Evolutionary conservation across 2,797 vertebrate genomes (phyloP).

Genomic region (Pteropus rufus): DNA sequence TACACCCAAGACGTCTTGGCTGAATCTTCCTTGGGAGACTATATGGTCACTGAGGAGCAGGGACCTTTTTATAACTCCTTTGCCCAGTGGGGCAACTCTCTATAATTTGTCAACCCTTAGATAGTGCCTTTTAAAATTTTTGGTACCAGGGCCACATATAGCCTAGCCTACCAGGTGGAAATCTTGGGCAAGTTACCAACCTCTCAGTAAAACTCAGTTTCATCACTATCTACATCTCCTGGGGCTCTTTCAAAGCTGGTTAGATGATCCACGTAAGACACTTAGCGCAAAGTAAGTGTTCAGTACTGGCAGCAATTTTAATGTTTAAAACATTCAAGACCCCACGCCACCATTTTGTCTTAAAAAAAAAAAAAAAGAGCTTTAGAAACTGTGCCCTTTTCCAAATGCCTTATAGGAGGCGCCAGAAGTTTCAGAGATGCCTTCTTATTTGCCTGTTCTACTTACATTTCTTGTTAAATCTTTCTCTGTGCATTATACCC

Average conservation of each 20-base stretch:
- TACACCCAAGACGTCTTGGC: background rate
- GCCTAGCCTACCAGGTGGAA: background rate
- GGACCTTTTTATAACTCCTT: background rate
- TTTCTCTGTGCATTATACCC: conserved; percentile 67
- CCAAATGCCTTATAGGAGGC: background rate
- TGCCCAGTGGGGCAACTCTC: background rate
- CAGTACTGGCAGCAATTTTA: background rate
- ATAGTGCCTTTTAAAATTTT: background rate
- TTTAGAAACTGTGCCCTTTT: background rate
- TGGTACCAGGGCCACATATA: background rate
- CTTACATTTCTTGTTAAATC: conserved; percentile 63
- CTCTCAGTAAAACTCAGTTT: background rate
- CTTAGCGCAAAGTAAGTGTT: background rate
- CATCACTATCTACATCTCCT: background rate
- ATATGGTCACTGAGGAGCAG: too few species aligned
- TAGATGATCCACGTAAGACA: background rate
- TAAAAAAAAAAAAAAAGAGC: background rate
- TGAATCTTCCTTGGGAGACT: background rate
- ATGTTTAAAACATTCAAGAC: background rate
- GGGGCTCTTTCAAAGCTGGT: background rate
- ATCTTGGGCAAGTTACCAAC: background rate
- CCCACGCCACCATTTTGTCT: background rate
- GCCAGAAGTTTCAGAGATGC: background rate
- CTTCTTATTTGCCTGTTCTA: conserved; percentile 45
- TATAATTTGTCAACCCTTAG: background rate